phyloP scores from a whole-genome alignment of 2,888 invertebrate genomes.

The Sarcophaga subvicina region DNA sequence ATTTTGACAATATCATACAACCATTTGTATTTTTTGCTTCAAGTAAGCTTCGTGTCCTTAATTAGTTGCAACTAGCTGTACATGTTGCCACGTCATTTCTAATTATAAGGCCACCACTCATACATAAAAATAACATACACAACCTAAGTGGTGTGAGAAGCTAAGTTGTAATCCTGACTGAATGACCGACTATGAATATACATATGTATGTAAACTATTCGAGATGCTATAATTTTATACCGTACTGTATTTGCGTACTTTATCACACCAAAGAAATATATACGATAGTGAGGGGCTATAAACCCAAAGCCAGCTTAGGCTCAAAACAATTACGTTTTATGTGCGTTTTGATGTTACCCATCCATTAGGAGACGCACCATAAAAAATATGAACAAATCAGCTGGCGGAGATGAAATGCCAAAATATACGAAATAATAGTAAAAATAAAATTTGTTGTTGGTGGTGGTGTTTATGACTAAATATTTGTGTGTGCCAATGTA shows the following conservation, averaged over 20 bases:
- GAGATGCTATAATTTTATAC: background rate
- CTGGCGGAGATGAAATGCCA: conserved; percentile 18
- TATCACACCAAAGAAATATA: background rate
- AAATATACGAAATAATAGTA: conserved; percentile 29
- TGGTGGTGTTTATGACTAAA: conserved; percentile 33
- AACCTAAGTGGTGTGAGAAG: too few relatives aligned
- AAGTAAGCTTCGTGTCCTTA: too few relatives aligned
- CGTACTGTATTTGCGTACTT: background rate
- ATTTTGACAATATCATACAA: too few relatives aligned
- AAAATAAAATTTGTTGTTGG: background rate
- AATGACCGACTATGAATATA: too few relatives aligned
- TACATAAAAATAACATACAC: too few relatives aligned
- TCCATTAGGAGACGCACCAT: conserved; percentile 52
- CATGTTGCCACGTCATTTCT: too few relatives aligned
- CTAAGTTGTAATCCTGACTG: too few relatives aligned
- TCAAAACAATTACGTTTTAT: conserved; percentile 65
- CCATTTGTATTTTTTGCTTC: too few relatives aligned
- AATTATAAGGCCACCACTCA: too few relatives aligned
- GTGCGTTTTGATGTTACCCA: conserved; percentile 52
- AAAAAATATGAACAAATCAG: conserved; percentile 43
- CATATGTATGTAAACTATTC: background rate
- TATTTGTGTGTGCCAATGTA: conserved; percentile 29
- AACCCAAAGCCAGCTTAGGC: conserved; percentile 58
- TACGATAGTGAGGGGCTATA: conserved; percentile 12
- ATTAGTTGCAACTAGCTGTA: too few relatives aligned